These are phyloP conservation scores for Elaphurus davidianus DNA, from an alignment of 2,113 vertebrate species.

Conservation along the genomic window DNA sequence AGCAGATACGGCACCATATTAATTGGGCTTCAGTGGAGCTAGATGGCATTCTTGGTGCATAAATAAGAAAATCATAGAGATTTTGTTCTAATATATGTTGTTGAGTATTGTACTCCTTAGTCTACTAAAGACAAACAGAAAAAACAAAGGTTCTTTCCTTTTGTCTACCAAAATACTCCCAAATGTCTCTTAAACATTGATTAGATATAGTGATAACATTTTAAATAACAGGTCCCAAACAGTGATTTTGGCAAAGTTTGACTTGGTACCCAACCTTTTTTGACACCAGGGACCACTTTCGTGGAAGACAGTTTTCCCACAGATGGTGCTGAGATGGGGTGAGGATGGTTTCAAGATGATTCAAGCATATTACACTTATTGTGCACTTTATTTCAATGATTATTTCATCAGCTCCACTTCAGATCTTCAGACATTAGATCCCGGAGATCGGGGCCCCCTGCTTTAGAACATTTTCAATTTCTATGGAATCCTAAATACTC, in stretches of 20 bases:
- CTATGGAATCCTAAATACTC: background rate
- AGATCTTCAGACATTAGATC: background rate
- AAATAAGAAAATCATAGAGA: background rate
- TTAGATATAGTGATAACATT: background rate
- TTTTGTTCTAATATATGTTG: constrained; percentile 7
- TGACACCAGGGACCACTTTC: background rate
- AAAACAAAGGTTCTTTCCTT: background rate
- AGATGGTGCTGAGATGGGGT: background rate
- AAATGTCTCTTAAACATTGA: background rate
- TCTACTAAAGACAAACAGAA: background rate
- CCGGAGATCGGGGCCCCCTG: background rate
- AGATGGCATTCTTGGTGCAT: background rate
- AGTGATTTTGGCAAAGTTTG: background rate
- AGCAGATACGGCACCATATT: background rate
- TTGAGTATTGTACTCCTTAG: background rate
- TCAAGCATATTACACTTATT: background rate
- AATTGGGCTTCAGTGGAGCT: background rate
- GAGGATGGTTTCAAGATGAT: background rate
- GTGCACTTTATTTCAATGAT: background rate
- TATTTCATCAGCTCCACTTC: background rate
- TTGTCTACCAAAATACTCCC: background rate
- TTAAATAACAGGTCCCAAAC: background rate
- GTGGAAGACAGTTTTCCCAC: background rate
- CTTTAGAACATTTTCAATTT: background rate
- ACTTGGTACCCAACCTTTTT: background rate